These are phyloP conservation scores for Coracopsis vasa DNA, from an alignment of 2,113 vertebrate genomes.

Conservation along the genomic window DNA sequence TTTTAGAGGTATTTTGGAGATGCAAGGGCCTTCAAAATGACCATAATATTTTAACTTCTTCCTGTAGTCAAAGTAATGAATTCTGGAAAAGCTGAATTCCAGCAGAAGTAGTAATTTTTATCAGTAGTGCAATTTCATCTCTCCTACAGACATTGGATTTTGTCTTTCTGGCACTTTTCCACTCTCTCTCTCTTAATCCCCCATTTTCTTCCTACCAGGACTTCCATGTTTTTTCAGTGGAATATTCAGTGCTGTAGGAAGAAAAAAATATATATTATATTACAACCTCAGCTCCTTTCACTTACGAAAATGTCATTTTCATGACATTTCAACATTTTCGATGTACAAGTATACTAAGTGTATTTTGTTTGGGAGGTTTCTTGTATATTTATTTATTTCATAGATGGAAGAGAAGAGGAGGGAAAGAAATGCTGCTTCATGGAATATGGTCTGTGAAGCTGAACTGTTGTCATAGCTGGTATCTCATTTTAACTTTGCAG, in stretches of 20 bases:
- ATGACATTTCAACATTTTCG: background rate
- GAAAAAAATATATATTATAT: background rate
- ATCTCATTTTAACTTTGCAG: slow-evolving; percentile 63
- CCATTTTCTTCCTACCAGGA: background rate
- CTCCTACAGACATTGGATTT: background rate
- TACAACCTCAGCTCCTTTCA: background rate
- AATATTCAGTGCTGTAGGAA: background rate
- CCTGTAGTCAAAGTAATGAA: background rate
- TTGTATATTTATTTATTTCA: slow-evolving; percentile 6
- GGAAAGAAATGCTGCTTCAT: slow-evolving; percentile 50
- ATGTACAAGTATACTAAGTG: background rate
- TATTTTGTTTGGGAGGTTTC: background rate
- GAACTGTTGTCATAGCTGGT: slow-evolving; percentile 52
- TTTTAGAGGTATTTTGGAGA: background rate
- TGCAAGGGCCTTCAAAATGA: background rate
- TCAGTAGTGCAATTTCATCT: background rate
- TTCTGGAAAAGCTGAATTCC: background rate
- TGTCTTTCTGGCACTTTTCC: background rate
- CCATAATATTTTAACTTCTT: background rate
- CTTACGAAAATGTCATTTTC: background rate
- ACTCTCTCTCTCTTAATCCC: background rate
- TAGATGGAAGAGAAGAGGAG: background rate
- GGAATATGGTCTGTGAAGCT: slow-evolving; percentile 42
- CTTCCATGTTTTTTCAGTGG: background rate
- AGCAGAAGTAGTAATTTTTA: background rate